Conservation (phyloP, 2,888 invertebrate species). For the Orthonevra nobilis region DNA sequence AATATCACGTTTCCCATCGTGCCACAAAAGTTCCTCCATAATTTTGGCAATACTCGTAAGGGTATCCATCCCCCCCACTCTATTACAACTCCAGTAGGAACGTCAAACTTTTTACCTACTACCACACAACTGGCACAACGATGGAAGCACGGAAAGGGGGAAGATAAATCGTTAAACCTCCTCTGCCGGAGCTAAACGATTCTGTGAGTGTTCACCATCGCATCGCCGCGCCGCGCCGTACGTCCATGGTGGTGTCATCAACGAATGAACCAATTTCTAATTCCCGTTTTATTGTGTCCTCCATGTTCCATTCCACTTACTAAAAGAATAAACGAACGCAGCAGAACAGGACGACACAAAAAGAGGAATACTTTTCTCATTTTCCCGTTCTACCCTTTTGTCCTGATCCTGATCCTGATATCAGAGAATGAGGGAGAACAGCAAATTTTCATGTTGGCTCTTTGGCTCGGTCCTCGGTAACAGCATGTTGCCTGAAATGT, state of each 20-base stretch:
- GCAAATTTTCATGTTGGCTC: constrained; percentile 49
- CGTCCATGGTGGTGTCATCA: constrained; percentile 50
- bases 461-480: constrained; percentile 9
- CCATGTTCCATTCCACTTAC: constrained; percentile 39
- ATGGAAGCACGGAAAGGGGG: background rate
- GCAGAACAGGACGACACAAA: background rate
- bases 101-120: constrained; percentile 47
- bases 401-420: no score
- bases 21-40: constrained; percentile 21
- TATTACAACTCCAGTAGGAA: constrained; percentile 14
- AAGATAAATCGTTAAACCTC: constrained; percentile 41
- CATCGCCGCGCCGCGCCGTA: no score
- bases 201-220: no score
- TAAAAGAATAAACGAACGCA: constrained; percentile 16
- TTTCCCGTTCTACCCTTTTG: constrained; percentile 27
- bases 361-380: constrained; percentile 26
- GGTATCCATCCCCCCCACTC: background rate
- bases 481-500: constrained; percentile 51
- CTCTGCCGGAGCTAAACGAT: constrained; percentile 13
- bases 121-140: background rate
- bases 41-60: constrained; percentile 47
- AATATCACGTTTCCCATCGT: constrained; percentile 53
- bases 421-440: no score
- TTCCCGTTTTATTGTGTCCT: constrained; percentile 63
- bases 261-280: constrained; percentile 69